These are phyloP conservation scores for Calameuta filiformis DNA, from an alignment of 2,888 invertebrate species.

Conservation along the genomic window DNA sequence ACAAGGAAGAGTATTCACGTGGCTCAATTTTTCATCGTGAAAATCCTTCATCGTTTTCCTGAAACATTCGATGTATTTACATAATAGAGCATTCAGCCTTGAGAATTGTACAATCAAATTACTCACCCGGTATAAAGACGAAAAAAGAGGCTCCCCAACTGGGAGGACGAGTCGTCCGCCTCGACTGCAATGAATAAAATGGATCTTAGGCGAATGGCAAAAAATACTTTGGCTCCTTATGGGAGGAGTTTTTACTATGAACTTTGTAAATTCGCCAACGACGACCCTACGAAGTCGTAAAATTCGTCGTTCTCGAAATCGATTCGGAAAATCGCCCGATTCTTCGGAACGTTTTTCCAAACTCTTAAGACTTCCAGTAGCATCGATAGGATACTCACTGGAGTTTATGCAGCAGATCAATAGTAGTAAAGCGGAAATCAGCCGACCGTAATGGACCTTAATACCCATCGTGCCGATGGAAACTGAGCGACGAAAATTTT, in stretches of 20 bases:
- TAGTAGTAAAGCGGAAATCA: neutral
- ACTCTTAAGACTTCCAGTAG: neutral
- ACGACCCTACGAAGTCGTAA: no score
- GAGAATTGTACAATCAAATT: neutral
- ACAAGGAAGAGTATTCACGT: neutral
- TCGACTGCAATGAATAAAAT: neutral
- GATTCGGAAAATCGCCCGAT: no score
- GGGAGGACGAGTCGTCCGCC: neutral
- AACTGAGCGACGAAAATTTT: neutral
- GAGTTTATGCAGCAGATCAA: neutral
- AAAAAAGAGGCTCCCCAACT: slow-evolving; percentile 19
- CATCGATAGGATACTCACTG: neutral
- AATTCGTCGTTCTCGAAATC: no score
- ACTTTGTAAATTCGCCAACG: neutral
- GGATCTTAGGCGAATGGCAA: neutral
- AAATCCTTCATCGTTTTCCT: slow-evolving; percentile 20
- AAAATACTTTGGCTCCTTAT: neutral
- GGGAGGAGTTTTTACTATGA: neutral
- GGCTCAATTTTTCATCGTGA: slow-evolving; percentile 23
- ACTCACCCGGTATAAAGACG: slow-evolving; percentile 39
- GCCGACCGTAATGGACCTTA: neutral
- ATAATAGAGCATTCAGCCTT: neutral
- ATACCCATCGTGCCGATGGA: neutral
- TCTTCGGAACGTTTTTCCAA: neutral
- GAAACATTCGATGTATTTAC: neutral